These are phyloP conservation scores for Meteorus colon DNA, from an alignment of 2,888 invertebrate species.

Conservation along the genomic window DNA sequence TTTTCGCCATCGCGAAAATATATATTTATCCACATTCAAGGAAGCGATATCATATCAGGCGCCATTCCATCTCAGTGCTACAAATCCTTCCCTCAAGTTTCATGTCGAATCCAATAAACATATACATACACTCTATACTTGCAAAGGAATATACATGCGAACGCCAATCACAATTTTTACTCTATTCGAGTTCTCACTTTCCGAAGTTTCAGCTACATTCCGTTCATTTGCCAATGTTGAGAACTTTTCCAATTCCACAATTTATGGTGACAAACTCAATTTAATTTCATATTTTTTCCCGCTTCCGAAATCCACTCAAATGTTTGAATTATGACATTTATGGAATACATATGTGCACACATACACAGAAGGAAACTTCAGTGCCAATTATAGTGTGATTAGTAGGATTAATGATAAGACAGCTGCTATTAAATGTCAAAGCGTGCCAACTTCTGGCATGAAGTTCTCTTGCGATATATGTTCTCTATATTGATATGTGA, in stretches of 20 bases:
- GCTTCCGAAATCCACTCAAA: neutral
- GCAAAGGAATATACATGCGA: neutral
- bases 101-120: neutral
- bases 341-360: neutral
- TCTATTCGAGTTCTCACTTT: neutral
- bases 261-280: conserved; percentile 17
- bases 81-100: conserved; percentile 12
- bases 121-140: neutral
- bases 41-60: conserved; percentile 36
- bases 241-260: conserved; percentile 12
- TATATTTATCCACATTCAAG: conserved; percentile 23
- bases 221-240: neutral
- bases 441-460: conserved; percentile 16
- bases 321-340: neutral
- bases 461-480: conserved; percentile 22
- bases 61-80: conserved; percentile 20
- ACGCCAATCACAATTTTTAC: neutral
- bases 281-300: neutral
- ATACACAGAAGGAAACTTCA: neutral
- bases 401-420: conserved; percentile 20
- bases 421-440: conserved; percentile 14
- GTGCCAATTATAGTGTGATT: conserved; percentile 37
- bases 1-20: conserved; percentile 26
- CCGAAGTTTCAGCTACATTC: neutral
- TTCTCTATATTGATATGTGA: conserved; percentile 44